A percentile compares a stretch with the other conserved stretches of the same genome.
Conservation (phyloP, 2,888 invertebrate species). For the Caradrina clavipalpis region DNA sequence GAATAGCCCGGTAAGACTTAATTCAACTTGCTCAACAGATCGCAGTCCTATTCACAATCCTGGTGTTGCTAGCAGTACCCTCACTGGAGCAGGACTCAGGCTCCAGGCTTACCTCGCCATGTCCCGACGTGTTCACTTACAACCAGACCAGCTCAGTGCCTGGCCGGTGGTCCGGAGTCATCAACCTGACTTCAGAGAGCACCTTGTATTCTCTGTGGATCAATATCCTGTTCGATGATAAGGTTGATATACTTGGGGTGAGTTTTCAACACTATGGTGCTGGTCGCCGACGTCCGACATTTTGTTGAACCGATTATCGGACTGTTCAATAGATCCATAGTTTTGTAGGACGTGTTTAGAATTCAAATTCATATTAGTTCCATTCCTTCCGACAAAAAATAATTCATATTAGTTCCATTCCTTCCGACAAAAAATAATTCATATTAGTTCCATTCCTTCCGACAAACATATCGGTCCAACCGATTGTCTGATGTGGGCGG, state of each 20-base stretch:
- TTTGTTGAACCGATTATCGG: no score
- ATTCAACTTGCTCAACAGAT: slow-evolving; percentile 66
- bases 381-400: no score
- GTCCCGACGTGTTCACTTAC: slow-evolving; percentile 91
- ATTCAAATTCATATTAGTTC: no score
- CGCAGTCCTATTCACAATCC: slow-evolving; percentile 64
- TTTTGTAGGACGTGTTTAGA: no score
- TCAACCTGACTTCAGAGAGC: slow-evolving; percentile 90
- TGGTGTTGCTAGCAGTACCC: slow-evolving; percentile 71
- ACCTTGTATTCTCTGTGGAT: slow-evolving; percentile 91
- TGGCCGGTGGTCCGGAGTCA: slow-evolving; percentile 91
- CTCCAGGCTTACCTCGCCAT: slow-evolving; percentile 84
- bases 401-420: no score
- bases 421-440: no score
- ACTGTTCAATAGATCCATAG: no score
- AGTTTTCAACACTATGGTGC: slow-evolving; percentile 64
- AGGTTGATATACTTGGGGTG: slow-evolving; percentile 91
- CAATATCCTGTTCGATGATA: slow-evolving; percentile 90
- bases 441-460: no score
- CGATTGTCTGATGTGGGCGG: no score
- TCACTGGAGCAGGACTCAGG: slow-evolving; percentile 71
- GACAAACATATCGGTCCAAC: no score
- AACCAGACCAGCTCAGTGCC: slow-evolving; percentile 88
- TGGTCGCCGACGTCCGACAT: no score
- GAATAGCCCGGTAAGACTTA: background rate